phyloP scores from a whole-genome alignment of 64 coral and sea anemone species.

The Pachyseris speciosa region DNA sequence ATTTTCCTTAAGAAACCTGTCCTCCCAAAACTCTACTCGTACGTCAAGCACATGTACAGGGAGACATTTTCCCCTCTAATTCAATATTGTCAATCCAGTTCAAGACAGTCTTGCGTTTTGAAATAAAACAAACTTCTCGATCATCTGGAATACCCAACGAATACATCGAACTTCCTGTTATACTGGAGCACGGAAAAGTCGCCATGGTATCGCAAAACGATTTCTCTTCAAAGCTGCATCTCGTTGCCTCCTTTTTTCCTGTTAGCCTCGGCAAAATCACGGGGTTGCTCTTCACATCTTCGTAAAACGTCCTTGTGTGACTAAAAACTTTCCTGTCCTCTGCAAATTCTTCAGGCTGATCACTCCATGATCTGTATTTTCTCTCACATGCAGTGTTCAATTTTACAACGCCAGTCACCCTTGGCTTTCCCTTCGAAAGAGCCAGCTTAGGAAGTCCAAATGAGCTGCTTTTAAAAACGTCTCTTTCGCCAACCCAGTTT shows the following conservation, averaged over 20 bases:
- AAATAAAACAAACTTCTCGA: neutral
- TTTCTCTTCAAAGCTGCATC: neutral
- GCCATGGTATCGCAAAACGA: neutral
- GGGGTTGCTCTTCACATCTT: neutral
- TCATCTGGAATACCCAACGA: neutral
- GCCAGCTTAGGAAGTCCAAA: neutral
- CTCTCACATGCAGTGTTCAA: neutral
- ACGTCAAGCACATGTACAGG: no score
- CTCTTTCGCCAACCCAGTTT: no score
- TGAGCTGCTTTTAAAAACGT: no score
- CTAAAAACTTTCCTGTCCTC: neutral
- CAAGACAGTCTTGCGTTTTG: neutral
- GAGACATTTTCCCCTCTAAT: neutral
- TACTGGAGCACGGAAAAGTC: neutral
- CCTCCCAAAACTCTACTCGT: no score
- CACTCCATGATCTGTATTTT: neutral
- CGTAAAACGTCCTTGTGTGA: neutral
- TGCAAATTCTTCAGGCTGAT: neutral
- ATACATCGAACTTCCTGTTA: neutral
- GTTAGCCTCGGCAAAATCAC: neutral
- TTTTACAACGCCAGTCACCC: neutral
- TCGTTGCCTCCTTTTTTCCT: neutral
- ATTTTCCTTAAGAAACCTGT: no score
- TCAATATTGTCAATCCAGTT: neutral
- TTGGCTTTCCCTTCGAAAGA: neutral